Percentiles rank a stretch among this genome's conserved stretches.
These are phyloP conservation scores for Galagoides demidoff DNA, from an alignment of 2,797 vertebrate genomes.

Conservation along the genomic window DNA sequence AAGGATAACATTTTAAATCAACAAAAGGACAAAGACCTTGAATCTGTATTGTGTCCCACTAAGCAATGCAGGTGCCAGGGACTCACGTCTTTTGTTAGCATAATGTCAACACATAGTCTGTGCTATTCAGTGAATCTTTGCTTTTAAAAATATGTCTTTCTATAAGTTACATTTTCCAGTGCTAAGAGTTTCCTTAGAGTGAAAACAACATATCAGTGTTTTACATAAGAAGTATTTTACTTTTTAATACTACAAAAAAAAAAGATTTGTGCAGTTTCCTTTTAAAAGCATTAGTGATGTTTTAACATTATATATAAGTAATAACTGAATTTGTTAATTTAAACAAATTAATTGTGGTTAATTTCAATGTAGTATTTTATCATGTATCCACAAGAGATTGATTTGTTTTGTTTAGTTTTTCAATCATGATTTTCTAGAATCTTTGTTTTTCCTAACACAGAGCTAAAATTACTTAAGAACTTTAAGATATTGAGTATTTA, in stretches of 20 bases:
- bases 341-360: slow-evolving; percentile 24
- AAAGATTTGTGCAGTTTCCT: background rate
- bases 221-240: slow-evolving; percentile 52
- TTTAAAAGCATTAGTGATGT: slow-evolving; percentile 32
- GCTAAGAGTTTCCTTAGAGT: slow-evolving; percentile 45
- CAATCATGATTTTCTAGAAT: background rate
- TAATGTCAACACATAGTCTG: slow-evolving; percentile 49
- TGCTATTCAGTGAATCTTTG: background rate
- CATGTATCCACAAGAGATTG: background rate
- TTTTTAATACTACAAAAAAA: slow-evolving; percentile 43
- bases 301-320: background rate
- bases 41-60: slow-evolving; percentile 50
- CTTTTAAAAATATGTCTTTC: slow-evolving; percentile 53
- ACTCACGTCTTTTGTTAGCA: slow-evolving; percentile 69
- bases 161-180: slow-evolving; percentile 46
- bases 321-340: slow-evolving; percentile 12
- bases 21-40: slow-evolving; percentile 81
- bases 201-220: slow-evolving; percentile 36
- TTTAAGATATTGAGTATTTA: background rate
- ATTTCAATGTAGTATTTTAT: slow-evolving; percentile 56
- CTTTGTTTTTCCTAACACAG: background rate
- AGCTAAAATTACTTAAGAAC: background rate
- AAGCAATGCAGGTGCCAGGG: slow-evolving; percentile 24
- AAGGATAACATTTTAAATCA: slow-evolving; percentile 80
- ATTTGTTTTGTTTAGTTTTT: slow-evolving; percentile 39